These are phyloP conservation scores for Drosophila virilis DNA, from an alignment of 1,140 invertebrate species.

Conservation along the genomic window DNA sequence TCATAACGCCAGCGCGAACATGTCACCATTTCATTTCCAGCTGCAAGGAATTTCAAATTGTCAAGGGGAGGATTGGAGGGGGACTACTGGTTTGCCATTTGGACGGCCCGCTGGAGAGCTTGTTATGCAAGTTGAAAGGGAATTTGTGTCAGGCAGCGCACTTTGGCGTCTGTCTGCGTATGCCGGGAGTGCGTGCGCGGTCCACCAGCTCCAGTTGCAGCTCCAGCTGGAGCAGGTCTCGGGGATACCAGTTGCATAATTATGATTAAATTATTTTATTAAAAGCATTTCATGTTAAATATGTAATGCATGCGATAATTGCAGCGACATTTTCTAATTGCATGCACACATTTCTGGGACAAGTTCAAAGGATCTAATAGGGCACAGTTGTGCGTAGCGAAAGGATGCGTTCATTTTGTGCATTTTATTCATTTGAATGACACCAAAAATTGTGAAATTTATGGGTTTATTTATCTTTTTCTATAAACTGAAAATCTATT, in stretches of 20 bases:
- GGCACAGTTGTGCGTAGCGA: background rate
- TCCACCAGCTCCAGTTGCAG: slow-evolving; percentile 1
- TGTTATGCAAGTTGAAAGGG: slow-evolving; percentile 54
- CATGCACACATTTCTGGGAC: slow-evolving; percentile 45
- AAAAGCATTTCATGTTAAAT: slow-evolving; percentile 36
- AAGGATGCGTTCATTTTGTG: background rate
- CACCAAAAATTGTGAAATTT: too few relatives aligned
- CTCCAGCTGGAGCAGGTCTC: background rate
- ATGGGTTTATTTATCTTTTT: too few relatives aligned
- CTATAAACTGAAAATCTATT: too few relatives aligned
- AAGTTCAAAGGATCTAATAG: slow-evolving; percentile 44
- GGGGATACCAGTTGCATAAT: slow-evolving; percentile 32
- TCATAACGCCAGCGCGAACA: slow-evolving; percentile 35
- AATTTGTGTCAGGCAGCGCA: slow-evolving; percentile 48
- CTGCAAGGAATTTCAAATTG: slow-evolving; percentile 47
- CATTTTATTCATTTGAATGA: too few relatives aligned
- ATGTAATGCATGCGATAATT: slow-evolving; percentile 43
- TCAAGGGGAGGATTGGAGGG: background rate
- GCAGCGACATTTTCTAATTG: slow-evolving; percentile 39
- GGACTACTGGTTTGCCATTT: background rate
- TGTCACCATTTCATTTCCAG: slow-evolving; percentile 49
- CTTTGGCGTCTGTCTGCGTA: slow-evolving; percentile 45
- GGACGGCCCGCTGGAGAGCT: slow-evolving; percentile 33
- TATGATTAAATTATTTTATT: slow-evolving; percentile 47
- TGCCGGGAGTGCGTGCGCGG: slow-evolving; percentile 41